These are phyloP conservation scores for Pogona vitticeps DNA, from an alignment of 2,113 vertebrate genomes.

Conservation along the genomic window DNA sequence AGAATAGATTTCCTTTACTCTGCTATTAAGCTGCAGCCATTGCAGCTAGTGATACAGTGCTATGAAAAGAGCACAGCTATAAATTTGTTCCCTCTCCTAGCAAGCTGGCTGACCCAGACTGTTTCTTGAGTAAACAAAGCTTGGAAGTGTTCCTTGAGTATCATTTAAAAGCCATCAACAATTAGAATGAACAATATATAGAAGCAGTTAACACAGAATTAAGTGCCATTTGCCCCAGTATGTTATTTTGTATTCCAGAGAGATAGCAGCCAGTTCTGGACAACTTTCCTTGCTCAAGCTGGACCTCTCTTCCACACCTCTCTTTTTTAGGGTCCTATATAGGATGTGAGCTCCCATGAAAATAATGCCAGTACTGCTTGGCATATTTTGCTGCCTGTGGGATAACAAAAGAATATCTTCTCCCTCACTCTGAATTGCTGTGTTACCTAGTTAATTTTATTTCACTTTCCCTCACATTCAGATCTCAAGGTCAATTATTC, in stretches of 20 bases:
- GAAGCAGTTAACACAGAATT: slow-evolving; percentile 24
- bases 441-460: no score
- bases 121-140: slow-evolving; percentile 34
- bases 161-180: slow-evolving; percentile 28
- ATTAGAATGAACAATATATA: slow-evolving; percentile 19
- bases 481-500: no score
- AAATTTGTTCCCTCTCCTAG: slow-evolving; percentile 42
- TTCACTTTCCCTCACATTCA: no score
- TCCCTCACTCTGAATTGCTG: no score
- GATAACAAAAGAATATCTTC: no score
- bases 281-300: neutral
- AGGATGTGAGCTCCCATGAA: no score
- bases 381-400: no score
- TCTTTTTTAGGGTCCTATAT: neutral
- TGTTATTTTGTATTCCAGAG: neutral
- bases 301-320: neutral
- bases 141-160: slow-evolving; percentile 11
- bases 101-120: slow-evolving; percentile 42
- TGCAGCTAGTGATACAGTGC: neutral
- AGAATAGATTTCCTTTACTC: slow-evolving; percentile 44
- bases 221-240: slow-evolving; percentile 1
- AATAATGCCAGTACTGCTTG: no score
- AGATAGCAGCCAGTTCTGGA: neutral
- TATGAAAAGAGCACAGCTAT: slow-evolving; percentile 28
- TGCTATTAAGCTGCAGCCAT: slow-evolving; percentile 8